A percentile compares a stretch with the other conserved stretches of the same genome.
Evolutionary conservation across 2,888 invertebrate genomes (phyloP).

Genomic region (Leuctra nigra): DNA sequence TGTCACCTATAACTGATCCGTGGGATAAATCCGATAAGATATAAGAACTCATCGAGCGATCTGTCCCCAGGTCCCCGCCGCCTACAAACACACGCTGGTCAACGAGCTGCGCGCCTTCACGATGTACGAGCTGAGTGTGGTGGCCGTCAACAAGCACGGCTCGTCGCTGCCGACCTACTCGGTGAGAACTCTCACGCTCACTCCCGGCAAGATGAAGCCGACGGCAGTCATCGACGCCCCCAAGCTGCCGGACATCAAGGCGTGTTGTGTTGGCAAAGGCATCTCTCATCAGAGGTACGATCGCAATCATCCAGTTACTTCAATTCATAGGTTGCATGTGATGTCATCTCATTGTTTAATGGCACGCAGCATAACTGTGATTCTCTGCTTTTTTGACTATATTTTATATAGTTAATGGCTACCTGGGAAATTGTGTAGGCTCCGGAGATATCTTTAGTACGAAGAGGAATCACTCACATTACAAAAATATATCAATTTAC

Average conservation of each 20-base stretch:
- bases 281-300: conserved; percentile 58
- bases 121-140: conserved; percentile 75
- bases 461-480: too few relatives aligned
- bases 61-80: conserved; percentile 52
- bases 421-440: too few relatives aligned
- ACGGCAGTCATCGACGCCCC: conserved; percentile 53
- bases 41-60: too few relatives aligned
- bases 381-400: too few relatives aligned
- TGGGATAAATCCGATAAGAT: too few relatives aligned
- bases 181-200: conserved; percentile 63
- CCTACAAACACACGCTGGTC: conserved; percentile 51
- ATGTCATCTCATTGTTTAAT: too few relatives aligned
- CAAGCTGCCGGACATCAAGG: conserved; percentile 63
- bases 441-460: too few relatives aligned
- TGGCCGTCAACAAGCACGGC: conserved; percentile 66
- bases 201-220: conserved; percentile 52
- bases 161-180: conserved; percentile 69
- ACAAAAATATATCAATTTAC: too few relatives aligned
- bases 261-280: conserved; percentile 64
- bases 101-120: conserved; percentile 65
- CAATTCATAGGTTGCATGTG: too few relatives aligned
- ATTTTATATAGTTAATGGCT: too few relatives aligned
- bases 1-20: too few relatives aligned
- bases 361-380: too few relatives aligned
- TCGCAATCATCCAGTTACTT: background rate